Evolutionary conservation across 2,888 invertebrate genomes (phyloP), one percentile per base, ranked within the genome.

Genomic region (Hemithea aestivaria): DNA sequence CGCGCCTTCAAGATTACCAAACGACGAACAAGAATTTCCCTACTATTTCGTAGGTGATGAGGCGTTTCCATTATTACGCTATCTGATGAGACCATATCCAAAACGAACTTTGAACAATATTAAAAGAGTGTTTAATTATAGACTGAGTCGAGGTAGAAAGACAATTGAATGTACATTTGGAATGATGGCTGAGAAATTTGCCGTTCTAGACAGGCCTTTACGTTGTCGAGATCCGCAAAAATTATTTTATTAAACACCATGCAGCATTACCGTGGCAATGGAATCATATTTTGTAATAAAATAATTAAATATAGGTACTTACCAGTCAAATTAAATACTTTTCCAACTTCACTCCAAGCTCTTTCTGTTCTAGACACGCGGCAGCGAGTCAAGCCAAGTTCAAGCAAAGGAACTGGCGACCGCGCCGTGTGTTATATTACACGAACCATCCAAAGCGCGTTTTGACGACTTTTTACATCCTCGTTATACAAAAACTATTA

Each of bases 121-220:
- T 2, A 31, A 6, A 25, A 31, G 26, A 23, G 20, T 35, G 7
- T 40, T 35, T 35, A 35, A 40, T 16, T 40, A 40, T 9, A 31
- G 40, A 11, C 20, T 40, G 7, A 28, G 28, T 7, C 37, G 37
- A 22, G 37, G 12, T 1, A 32, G 40, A 10, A 31, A 32, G 1
- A 32, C 20, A n/a, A 24, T 41, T 28, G 36, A 32, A 36, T 41
- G 32, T 25, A 9, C 36, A 7, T 41, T 41, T 41, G 40, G 40
- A 1, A 41, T 41, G 28, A 25, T 35, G 32, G 32, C 40, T 23
- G 28, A 36, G 8, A 41, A 32, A 25, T 36, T 31, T 27, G 10
- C 6, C 2, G 25, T 41, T 7, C 10, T 39, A 25, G 7, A 6
- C 6, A 31, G 10, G 1, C 1, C 31, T 16, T 24, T 31, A 31